phyloP scores from a whole-genome alignment of 2,113 vertebrate genomes.

The Cyanistes caeruleus region DNA sequence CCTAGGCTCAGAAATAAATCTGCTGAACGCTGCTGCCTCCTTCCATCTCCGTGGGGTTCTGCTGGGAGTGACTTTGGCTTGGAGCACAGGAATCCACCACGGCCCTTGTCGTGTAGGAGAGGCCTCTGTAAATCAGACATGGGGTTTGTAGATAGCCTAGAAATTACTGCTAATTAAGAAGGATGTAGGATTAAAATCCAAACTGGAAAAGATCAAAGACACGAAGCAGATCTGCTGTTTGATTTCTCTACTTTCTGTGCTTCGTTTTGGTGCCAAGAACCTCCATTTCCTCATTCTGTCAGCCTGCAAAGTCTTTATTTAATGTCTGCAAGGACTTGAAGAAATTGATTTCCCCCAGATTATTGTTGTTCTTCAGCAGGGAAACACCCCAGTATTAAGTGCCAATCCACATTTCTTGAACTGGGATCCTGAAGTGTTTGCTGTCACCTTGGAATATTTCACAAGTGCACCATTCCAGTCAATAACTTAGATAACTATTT shows the following conservation, averaged over 20 bases:
- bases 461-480: not conserved
- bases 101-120: not conserved
- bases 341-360: not conserved
- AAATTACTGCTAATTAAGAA: not conserved
- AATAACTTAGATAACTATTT: not conserved
- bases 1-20: not conserved
- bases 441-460: not conserved
- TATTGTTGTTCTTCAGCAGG: not conserved
- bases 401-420: not conserved
- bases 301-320: not conserved
- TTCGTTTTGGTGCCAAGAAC: not conserved
- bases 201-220: not conserved
- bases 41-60: not conserved
- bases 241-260: not conserved
- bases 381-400: not conserved
- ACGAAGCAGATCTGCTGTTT: not conserved
- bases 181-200: not conserved
- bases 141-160: not conserved
- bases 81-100: not conserved
- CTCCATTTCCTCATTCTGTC: not conserved
- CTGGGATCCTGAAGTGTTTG: not conserved
- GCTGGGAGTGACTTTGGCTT: fast-evolving
- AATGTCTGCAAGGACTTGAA: not conserved
- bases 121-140: not conserved
- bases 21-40: fast-evolving